Base-by-base conservation (phyloP, 2,888 invertebrate genomes). In the Spodoptera picta region DNA sequence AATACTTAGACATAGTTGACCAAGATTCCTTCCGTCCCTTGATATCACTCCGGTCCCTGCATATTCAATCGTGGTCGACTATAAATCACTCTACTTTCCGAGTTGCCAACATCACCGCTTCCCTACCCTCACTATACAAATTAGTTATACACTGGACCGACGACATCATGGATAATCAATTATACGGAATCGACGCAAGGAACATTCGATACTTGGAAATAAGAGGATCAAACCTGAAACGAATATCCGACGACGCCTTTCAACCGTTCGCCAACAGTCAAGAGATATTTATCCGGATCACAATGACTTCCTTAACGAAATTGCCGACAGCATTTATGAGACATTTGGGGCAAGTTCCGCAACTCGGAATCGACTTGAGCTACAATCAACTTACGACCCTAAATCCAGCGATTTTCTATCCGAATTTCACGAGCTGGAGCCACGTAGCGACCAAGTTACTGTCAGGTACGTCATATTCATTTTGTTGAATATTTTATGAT, bases 351-450 rank as follows among this genome's bases (percentile, higher is more conserved):
- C 96, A 96, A 84, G 96, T 98, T 82, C 97, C 97, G 9, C 97
- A 97, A 88, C 95, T 98, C 63, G 96, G 96, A 46, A 95, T 98
- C 66, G 98, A 98, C 91, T 95, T 98, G 75, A 96, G 97, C 69
- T 96, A 96, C 86, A 98, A 98, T 92, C 96, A 96, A 91, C 95
- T 98, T 84, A 96, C 96, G 43, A 96, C 96, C 64, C 95, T 98
- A 73, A 97, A 97, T 86, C 97, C 98, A 57, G 97, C 97, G 70
- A 97, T 97, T 69, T 97, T 98, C 87, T 98, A 98, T 89, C 97
- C 97, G 36, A 98, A 98, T 89, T 96, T 97, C 77, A 97, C 97
- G 27, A 96, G 96, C 80, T 98, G 98, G 98, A 98, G 98, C 90
- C 96, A 97, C 75, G 97, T 97, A 74, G 98, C 98, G 12, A 98